Base-by-base conservation (phyloP, 2,797 vertebrate species). In the Notolepis coatsorum region DNA sequence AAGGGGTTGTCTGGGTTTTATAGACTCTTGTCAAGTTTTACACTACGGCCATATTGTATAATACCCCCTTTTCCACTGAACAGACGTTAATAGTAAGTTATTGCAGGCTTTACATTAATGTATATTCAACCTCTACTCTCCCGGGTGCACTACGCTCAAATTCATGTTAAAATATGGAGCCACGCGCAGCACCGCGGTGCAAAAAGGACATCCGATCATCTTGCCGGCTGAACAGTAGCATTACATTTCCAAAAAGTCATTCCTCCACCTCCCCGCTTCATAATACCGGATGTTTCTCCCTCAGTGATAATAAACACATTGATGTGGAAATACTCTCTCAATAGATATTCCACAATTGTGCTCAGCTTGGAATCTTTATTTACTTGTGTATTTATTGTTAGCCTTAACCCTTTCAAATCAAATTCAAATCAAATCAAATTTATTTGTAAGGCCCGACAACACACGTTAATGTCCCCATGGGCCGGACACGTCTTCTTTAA, bases 61-160 rank as follows among this genome's bases (percentile, higher is more conserved):
- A 79, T 71, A 41, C 27, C 50, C 43, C 63, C 55, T 74, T 84
- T 81, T 68, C 69, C 61, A 78, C 84, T 79, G 68, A 79, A 71
- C 58, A 81, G 71, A 82, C 77, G 81, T 86, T 86, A 82, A 81
- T 73, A 70, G 65, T 79, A 75, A 82, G 71, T 83, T 84, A 84
- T 57, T 57, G 75, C 75, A 37, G 60, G 52, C 49, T 84, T 77
- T 71, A 75, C 75, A 81, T 79, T 81, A 82, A 89, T 88, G 81
- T 75, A 80, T 72, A 84, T 84, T 72, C 84, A 89, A 71, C 73
- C 75, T 84, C 81, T 73, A 61, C 73, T 86, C 84, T 84, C 84
- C 61, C 58, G 82, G 77, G 84, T 30, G 48, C 71, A 52, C 65
- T 84, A 55, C 38, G 45, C 67, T 81, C 77, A 77, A n/a, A 35